These are phyloP conservation scores for Chionis minor DNA, from an alignment of 2,113 vertebrate species.

Conservation along the genomic window DNA sequence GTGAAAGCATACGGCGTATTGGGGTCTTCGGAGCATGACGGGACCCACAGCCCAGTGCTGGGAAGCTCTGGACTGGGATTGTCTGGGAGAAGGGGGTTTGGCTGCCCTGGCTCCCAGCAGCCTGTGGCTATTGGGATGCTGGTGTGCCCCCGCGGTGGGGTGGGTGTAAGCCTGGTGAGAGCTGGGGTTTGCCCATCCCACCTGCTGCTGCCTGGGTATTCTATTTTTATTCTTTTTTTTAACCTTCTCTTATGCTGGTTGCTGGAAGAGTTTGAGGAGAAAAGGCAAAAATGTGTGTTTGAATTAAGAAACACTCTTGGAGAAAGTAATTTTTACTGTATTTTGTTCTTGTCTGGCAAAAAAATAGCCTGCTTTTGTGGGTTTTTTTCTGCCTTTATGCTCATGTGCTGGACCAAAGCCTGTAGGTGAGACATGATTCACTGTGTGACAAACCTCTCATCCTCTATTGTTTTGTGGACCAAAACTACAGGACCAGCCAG, in stretches of 20 bases:
- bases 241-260: not conserved
- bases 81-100: not conserved
- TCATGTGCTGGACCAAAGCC: not conserved
- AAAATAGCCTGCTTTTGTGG: not conserved
- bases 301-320: not conserved
- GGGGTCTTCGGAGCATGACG: not conserved
- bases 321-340: not conserved
- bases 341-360: not conserved
- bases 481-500: not conserved
- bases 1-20: rapidly evolving
- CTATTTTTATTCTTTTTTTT: not conserved
- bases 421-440: not conserved
- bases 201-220: not conserved
- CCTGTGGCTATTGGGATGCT: rapidly evolving
- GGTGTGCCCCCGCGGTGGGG: too few species aligned
- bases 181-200: not conserved
- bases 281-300: not conserved
- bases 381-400: not conserved
- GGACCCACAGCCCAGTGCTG: not conserved
- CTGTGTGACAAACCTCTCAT: not conserved
- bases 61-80: not conserved
- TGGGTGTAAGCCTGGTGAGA: not conserved
- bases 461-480: not conserved
- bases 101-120: not conserved
- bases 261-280: not conserved